Base-by-base conservation (phyloP, 2,797 vertebrate genomes). In the Crocidura indochinensis region DNA sequence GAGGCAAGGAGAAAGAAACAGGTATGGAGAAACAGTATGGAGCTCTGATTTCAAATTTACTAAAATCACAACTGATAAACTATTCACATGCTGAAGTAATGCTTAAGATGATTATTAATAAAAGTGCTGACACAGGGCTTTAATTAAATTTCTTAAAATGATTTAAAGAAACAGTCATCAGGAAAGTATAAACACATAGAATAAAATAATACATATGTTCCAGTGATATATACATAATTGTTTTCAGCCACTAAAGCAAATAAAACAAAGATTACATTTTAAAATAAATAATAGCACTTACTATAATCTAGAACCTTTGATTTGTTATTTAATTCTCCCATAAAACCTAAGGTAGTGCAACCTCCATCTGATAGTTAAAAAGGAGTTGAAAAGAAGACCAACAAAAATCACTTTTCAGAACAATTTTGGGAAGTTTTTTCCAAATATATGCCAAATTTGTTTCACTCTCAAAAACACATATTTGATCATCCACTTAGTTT, bases 311-410 rank as follows among this genome's bases (percentile, higher is more conserved):
- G 38, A 56, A 22, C 29, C 2, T 81, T 80, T 82, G 75, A 53
- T 83, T 76, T 87, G 24, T 51, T 78, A 85, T 44, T 82, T 49
- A 94, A 19, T 91, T 38, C 31, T 91, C 53, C 29, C 6, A 87
- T 83, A 27, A 94, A 75, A 14, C 7, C 38, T 71, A 19, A 75
- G 9, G 73, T 1, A 67, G 26, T 87, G 75, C 15, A 51, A 62
- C 31, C 26, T 31, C 46, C 27, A 65, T 56, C 88, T 88, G 75
- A 92, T 20, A 73, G 27, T 17, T 88, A n/a, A 87, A 91, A 84
- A 87, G 64, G 10, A 90, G 29, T 71, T 47, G 95, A 87, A 7
- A 73, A 84, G 89, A 93, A 87, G 19, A 49, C 74, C 49, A 96
- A 87, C 8, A 74, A 85, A 91, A 93, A 87, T 74, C 24, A 87